Evolutionary conservation across 92 coral and sea anemone species (phyloP).

Genomic region (Diadumene lineata): DNA sequence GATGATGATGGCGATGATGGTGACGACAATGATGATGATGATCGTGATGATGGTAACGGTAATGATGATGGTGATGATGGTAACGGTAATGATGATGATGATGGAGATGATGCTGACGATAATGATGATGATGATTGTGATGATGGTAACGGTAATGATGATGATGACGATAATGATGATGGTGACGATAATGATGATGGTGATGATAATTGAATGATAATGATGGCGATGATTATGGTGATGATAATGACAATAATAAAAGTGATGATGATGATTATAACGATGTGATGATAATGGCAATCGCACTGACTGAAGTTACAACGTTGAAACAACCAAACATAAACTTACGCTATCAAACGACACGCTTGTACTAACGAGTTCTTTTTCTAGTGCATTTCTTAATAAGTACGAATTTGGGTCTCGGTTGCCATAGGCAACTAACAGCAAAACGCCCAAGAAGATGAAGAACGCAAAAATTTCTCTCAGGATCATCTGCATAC

Average conservation of each 20-base stretch:
- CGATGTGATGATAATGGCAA: neutral
- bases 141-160: neutral
- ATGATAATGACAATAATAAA: neutral
- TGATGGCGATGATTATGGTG: neutral
- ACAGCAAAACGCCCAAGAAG: slow-evolving; percentile 62
- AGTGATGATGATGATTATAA: neutral
- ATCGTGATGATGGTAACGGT: neutral
- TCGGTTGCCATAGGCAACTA: slow-evolving; percentile 86
- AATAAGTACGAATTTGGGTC: slow-evolving; percentile 77
- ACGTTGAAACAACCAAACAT: neutral
- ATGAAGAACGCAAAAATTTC: slow-evolving; percentile 77
- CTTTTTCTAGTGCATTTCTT: slow-evolving; percentile 65
- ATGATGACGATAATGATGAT: neutral
- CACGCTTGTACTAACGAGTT: slow-evolving; percentile 59
- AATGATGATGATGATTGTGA: neutral
- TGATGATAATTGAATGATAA: too few species aligned
- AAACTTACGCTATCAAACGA: slow-evolving; percentile 63
- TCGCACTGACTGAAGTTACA: neutral
- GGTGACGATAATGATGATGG: neutral
- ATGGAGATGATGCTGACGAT: neutral
- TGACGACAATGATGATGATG: neutral
- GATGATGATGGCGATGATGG: neutral
- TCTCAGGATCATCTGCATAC: slow-evolving; percentile 69
- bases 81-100: neutral
- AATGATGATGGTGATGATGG: neutral